Percentiles rank a stretch among this genome's conserved stretches.
Evolutionary conservation across 2,113 vertebrate genomes (phyloP).

Genomic region (Calidris pugnax): DNA sequence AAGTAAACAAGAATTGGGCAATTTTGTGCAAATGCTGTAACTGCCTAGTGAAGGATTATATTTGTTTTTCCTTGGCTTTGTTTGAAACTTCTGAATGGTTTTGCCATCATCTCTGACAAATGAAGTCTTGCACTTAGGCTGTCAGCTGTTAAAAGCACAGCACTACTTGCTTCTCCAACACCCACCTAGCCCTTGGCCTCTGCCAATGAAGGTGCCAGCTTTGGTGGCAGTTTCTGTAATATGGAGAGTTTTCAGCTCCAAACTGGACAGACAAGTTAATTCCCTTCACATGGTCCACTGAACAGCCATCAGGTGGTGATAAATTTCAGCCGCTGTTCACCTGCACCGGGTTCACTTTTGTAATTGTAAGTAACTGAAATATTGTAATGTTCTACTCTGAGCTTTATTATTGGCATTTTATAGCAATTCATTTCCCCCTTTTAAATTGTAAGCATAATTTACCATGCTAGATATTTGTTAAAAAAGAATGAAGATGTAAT

Average conservation of each 20-base stretch:
- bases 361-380: slow-evolving; percentile 29
- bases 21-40: background rate
- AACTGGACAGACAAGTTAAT: slow-evolving; percentile 54
- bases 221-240: slow-evolving; percentile 34
- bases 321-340: slow-evolving; percentile 39
- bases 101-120: slow-evolving; percentile 10
- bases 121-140: slow-evolving; percentile 12
- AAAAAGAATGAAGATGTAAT: background rate
- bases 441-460: background rate
- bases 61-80: background rate
- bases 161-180: background rate
- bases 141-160: slow-evolving; percentile 25
- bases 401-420: background rate
- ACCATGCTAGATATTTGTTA: background rate
- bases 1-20: background rate
- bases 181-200: slow-evolving; percentile 3
- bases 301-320: slow-evolving; percentile 46
- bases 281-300: slow-evolving; percentile 32
- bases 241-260: slow-evolving; percentile 27
- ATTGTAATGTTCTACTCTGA: background rate
- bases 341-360: background rate
- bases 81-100: background rate
- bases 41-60: background rate
- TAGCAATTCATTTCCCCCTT: background rate
- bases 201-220: slow-evolving; percentile 11